These are phyloP conservation scores for Buathra laborator DNA, from an alignment of 2,888 invertebrate genomes.

Conservation along the genomic window DNA sequence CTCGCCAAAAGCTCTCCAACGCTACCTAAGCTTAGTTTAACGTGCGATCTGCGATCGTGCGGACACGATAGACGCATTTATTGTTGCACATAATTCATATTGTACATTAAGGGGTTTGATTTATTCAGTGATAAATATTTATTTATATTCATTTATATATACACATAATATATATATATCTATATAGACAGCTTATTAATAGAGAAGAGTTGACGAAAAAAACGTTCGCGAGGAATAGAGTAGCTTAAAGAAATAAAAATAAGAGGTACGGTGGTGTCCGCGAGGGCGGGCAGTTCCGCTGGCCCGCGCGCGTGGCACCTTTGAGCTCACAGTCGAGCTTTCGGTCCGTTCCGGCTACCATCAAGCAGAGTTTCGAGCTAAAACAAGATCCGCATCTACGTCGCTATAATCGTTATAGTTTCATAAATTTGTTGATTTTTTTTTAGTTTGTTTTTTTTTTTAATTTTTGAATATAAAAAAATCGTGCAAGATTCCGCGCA, in stretches of 20 bases:
- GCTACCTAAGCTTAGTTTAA: constrained; percentile 56
- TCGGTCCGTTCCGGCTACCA: constrained; percentile 1
- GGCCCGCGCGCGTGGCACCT: constrained; percentile 18
- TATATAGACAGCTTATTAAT: neutral
- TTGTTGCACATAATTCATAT: neutral
- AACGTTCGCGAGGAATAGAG: neutral
- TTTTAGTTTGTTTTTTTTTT: constrained; percentile 1
- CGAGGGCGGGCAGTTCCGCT: constrained; percentile 44
- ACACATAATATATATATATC: too few species aligned
- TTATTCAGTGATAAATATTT: neutral
- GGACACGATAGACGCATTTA: constrained; percentile 7
- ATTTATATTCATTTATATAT: too few species aligned
- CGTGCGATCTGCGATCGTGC: constrained; percentile 58
- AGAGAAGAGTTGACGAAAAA: neutral
- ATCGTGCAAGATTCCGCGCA: constrained; percentile 46
- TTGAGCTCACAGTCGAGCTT: constrained; percentile 22
- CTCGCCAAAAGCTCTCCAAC: constrained; percentile 61
- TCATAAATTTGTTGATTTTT: neutral
- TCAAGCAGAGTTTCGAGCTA: neutral
- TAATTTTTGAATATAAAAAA: neutral
- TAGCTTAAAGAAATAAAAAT: constrained; percentile 3
- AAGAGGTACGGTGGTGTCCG: constrained; percentile 45
- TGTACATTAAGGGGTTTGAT: neutral
- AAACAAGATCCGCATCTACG: neutral
- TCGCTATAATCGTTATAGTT: neutral